phyloP scores from a whole-genome alignment of 2,888 invertebrate genomes.

The Iphiclides podalirius region DNA sequence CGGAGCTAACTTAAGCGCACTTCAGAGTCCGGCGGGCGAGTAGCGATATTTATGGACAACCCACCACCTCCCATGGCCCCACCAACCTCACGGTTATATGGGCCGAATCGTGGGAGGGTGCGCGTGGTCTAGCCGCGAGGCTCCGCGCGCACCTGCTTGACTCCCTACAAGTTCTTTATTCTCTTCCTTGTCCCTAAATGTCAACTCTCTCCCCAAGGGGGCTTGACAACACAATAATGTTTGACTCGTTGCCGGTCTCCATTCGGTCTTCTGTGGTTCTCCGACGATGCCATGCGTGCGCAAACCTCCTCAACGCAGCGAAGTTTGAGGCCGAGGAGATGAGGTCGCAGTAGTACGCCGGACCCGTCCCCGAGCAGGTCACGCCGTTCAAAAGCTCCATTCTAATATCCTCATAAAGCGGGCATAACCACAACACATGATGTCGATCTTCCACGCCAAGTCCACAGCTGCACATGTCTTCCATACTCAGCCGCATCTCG shows the following conservation, averaged over 20 bases:
- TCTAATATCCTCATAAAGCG: slow-evolving; percentile 5
- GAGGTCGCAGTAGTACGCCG: slow-evolving; percentile 2
- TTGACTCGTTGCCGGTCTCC: neutral
- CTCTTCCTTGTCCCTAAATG: no score
- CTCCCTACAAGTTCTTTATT: no score
- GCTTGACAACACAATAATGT: no score
- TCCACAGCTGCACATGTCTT: slow-evolving; percentile 22
- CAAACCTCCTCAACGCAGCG: neutral
- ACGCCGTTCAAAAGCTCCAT: neutral
- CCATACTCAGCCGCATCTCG: slow-evolving; percentile 14
- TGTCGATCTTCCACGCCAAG: slow-evolving; percentile 11
- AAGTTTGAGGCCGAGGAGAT: neutral
- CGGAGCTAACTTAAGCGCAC: no score
- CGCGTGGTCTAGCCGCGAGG: no score
- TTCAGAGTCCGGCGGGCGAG: no score
- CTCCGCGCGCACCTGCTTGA: no score
- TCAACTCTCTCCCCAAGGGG: no score
- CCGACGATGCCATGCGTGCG: neutral
- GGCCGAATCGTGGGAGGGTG: no score
- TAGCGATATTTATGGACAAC: no score
- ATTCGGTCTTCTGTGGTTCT: neutral
- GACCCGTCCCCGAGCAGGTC: slow-evolving; percentile 16
- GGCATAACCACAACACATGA: slow-evolving; percentile 24
- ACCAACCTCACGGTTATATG: no score
- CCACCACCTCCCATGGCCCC: no score